These are phyloP conservation scores for Anastrepha ludens DNA, from an alignment of 1,140 invertebrate genomes.

Conservation along the genomic window DNA sequence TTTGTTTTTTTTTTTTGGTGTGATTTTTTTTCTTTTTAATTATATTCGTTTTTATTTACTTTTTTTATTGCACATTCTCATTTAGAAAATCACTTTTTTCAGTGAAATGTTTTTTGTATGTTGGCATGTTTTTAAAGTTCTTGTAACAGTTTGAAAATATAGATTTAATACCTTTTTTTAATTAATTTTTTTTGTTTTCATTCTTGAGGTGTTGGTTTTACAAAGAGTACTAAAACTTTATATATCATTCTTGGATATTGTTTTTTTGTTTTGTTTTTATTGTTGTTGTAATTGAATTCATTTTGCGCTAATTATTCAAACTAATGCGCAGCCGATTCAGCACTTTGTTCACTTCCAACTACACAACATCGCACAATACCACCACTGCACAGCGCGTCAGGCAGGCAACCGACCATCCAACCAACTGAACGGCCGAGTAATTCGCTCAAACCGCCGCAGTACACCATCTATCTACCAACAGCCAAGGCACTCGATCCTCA, in stretches of 20 bases:
- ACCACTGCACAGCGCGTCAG: constrained; percentile 7
- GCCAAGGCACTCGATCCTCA: constrained; percentile 19
- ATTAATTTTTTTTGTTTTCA: neutral
- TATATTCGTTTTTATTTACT: neutral
- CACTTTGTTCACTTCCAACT: constrained; percentile 30
- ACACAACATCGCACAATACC: neutral
- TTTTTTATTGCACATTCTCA: constrained; percentile 13
- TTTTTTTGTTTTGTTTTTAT: constrained; percentile 1
- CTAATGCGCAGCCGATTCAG: constrained; percentile 43
- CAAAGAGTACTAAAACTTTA: neutral
- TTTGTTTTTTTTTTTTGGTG: neutral
- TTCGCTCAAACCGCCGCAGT: neutral
- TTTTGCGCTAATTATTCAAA: constrained; percentile 41
- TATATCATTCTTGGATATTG: neutral
- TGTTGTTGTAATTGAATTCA: neutral
- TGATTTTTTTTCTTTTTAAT: neutral
- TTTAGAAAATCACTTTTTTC: neutral
- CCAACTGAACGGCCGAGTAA: constrained; percentile 15
- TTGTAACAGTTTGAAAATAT: neutral
- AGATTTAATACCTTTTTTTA: no score
- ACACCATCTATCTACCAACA: neutral
- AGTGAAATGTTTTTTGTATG: neutral
- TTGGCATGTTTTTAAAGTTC: neutral
- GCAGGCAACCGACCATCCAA: constrained; percentile 29
- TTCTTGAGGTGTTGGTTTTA: no score